Evolutionary conservation across 2,113 vertebrate species (phyloP).

Genomic region (Tachycineta bicolor): DNA sequence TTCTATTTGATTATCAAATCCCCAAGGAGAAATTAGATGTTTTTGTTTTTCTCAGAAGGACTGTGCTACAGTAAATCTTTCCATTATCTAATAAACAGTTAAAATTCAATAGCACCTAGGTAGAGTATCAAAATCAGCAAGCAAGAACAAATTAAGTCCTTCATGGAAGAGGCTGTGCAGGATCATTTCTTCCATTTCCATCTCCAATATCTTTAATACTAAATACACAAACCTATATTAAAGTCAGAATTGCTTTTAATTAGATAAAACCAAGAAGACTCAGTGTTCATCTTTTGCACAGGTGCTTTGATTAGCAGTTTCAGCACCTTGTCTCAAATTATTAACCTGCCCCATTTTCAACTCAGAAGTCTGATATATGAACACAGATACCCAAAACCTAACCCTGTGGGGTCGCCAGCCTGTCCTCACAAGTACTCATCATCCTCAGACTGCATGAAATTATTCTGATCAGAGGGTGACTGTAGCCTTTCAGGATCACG

Average conservation of each 20-base stretch:
- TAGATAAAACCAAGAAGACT: not conserved
- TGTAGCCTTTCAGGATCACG: not conserved
- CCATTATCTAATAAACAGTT: constrained; percentile 53
- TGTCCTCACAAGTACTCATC: not conserved
- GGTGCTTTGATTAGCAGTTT: not conserved
- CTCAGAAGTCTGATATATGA: not conserved
- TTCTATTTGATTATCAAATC: constrained; percentile 47
- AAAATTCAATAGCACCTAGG: constrained; percentile 29
- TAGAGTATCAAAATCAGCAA: constrained; percentile 20
- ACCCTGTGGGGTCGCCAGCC: not conserved
- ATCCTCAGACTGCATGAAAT: not conserved
- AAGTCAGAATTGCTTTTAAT: constrained; percentile 27
- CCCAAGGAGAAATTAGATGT: not conserved
- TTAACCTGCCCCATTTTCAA: not conserved
- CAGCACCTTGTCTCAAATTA: constrained; percentile 5
- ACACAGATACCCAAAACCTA: not conserved
- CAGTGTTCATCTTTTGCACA: not conserved
- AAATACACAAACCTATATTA: constrained; percentile 10
- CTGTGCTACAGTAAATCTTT: constrained; percentile 42
- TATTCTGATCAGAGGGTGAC: not conserved
- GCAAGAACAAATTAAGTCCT: constrained; percentile 24
- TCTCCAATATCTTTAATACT: constrained; percentile 2
- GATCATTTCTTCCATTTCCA: not conserved
- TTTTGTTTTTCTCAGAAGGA: constrained; percentile 44
- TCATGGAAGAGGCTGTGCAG: constrained; percentile 5